phyloP scores from a whole-genome alignment of 2,797 vertebrate species.

The Esox masquinongy region DNA sequence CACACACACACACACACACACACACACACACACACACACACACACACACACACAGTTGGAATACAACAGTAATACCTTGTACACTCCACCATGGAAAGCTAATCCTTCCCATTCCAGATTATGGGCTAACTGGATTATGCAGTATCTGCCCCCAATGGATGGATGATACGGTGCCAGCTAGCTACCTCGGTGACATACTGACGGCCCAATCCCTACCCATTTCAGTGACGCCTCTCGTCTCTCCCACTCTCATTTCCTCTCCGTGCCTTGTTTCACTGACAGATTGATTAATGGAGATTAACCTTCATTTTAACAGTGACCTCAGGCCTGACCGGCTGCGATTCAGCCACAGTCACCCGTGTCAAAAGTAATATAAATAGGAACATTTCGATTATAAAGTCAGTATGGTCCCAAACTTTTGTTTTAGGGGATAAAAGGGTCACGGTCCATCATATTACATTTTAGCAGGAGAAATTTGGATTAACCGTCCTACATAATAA shows the following conservation, averaged over 20 bases:
- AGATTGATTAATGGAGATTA: conserved; percentile 2
- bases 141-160: conserved; percentile 1
- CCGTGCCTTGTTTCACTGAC: background rate
- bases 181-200: background rate
- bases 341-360: background rate
- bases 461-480: too few species aligned
- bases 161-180: conserved; percentile 16
- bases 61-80: conserved; percentile 41
- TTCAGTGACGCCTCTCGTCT: background rate
- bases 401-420: too few species aligned
- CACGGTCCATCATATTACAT: too few species aligned
- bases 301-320: background rate
- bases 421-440: too few species aligned
- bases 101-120: conserved; percentile 50
- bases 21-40: background rate
- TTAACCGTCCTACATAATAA: too few species aligned
- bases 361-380: background rate
- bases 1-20: background rate
- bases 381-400: too few species aligned
- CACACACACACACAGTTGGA: background rate
- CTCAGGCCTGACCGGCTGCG: background rate
- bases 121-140: conserved; percentile 51
- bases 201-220: background rate
- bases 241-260: background rate
- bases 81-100: conserved; percentile 30